phyloP scores from a whole-genome alignment of 2,888 invertebrate species.

The Pachliopta kotzebuea region DNA sequence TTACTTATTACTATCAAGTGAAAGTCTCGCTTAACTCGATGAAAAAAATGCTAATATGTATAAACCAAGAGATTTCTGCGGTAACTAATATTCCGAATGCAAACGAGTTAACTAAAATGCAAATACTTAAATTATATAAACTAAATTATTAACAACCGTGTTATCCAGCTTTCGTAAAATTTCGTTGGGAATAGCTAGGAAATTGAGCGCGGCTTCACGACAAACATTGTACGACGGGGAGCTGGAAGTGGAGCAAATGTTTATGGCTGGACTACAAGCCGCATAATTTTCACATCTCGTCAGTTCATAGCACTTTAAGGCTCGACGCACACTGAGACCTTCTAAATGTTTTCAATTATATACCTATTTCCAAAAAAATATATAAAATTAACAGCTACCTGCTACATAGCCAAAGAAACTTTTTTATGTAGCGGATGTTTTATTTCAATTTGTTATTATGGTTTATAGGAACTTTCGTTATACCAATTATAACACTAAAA shows the following conservation, averaged over 20 bases:
- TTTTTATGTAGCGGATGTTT: too few relatives aligned
- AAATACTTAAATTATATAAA: slow-evolving; percentile 8
- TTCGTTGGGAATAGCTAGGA: neutral
- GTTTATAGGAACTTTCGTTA: too few relatives aligned
- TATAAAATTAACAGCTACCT: too few relatives aligned
- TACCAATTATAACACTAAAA: too few relatives aligned
- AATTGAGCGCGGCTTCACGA: slow-evolving; percentile 15
- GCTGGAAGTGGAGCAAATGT: slow-evolving; percentile 38
- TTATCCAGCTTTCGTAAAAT: slow-evolving; percentile 9
- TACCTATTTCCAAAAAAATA: too few relatives aligned
- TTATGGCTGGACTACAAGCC: slow-evolving; percentile 46
- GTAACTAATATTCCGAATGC: neutral
- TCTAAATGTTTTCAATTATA: neutral
- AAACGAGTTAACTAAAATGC: slow-evolving; percentile 2
- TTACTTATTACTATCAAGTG: too few relatives aligned
- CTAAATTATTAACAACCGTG: slow-evolving; percentile 10
- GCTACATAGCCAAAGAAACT: too few relatives aligned
- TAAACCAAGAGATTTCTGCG: neutral
- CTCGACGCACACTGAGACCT: slow-evolving; percentile 22
- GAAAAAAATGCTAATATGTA: too few relatives aligned
- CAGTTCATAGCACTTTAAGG: slow-evolving; percentile 31
- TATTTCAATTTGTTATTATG: too few relatives aligned
- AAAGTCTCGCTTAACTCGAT: too few relatives aligned
- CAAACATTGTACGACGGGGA: slow-evolving; percentile 18
- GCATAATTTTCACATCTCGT: slow-evolving; percentile 60